Evolutionary conservation across 2,797 vertebrate species (phyloP).

Genomic region (Alauda arvensis): DNA sequence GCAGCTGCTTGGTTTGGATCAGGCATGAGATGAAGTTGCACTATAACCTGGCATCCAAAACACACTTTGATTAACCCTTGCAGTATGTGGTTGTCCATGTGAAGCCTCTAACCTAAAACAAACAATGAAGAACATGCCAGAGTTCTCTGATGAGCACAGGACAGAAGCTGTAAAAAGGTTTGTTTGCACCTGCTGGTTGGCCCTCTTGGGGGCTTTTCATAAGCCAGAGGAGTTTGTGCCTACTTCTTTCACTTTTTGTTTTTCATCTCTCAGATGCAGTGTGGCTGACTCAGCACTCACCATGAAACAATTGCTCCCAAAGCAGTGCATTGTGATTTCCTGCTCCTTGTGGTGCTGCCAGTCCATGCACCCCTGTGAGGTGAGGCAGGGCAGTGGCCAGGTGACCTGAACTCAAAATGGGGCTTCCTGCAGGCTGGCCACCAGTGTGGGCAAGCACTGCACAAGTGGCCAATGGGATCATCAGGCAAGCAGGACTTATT

Average conservation of each 20-base stretch:
- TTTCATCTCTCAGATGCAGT: background rate
- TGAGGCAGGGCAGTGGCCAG: background rate
- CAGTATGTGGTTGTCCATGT: accelerated
- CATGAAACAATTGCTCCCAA: background rate
- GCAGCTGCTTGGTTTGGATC: background rate
- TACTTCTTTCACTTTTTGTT: background rate
- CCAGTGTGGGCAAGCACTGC: accelerated
- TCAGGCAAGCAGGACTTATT: background rate
- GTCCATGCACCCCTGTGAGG: background rate
- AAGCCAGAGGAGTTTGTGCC: background rate
- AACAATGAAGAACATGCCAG: background rate
- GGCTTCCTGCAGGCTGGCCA: background rate
- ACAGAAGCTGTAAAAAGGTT: background rate
- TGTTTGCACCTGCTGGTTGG: background rate
- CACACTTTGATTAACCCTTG: background rate
- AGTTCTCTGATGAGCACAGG: background rate
- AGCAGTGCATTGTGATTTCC: background rate
- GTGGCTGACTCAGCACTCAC: background rate
- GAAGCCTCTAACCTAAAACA: background rate
- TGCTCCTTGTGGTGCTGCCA: background rate
- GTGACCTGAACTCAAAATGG: background rate
- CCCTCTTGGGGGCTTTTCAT: background rate
- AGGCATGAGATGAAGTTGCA: background rate
- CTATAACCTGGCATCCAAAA: background rate
- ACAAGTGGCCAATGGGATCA: background rate